A percentile compares a stretch with the other conserved stretches of the same genome.
phyloP scores from a whole-genome alignment of 2,113 vertebrate genomes.

The Emydocephalus ijimae region DNA sequence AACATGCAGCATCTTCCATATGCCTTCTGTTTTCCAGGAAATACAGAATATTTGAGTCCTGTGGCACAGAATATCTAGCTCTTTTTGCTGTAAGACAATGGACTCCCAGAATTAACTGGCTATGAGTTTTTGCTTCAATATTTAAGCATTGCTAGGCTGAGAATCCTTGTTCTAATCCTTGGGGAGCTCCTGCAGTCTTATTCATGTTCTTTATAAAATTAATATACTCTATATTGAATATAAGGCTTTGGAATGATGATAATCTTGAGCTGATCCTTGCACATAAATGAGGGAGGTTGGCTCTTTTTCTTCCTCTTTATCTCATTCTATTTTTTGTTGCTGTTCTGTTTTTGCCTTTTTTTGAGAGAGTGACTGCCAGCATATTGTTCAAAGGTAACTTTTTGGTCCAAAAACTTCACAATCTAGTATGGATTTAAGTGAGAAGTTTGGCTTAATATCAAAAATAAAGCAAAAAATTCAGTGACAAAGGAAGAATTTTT shows the following conservation, averaged over 20 bases:
- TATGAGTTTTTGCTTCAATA: neutral
- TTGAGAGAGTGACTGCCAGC: neutral
- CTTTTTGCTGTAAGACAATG: neutral
- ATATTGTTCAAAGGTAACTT: neutral
- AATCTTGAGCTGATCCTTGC: neutral
- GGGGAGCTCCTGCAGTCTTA: neutral
- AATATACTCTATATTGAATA: neutral
- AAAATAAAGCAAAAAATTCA: neutral
- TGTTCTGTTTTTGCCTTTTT: neutral
- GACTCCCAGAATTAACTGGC: neutral
- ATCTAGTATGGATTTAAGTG: neutral
- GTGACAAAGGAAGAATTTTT: neutral
- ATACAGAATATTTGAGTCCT: neutral
- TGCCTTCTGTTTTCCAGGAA: neutral
- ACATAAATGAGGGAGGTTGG: neutral
- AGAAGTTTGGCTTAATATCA: no score
- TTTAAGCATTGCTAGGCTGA: neutral
- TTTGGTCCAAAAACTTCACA: neutral
- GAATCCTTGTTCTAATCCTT: neutral
- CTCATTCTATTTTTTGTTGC: neutral
- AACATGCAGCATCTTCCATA: neutral
- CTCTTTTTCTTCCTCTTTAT: neutral
- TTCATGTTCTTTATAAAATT: constrained; percentile 14
- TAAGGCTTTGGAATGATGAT: neutral
- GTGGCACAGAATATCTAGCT: neutral